phyloP scores from a whole-genome alignment of 1,140 invertebrate species.

The Helicorthomorpha holstii region DNA sequence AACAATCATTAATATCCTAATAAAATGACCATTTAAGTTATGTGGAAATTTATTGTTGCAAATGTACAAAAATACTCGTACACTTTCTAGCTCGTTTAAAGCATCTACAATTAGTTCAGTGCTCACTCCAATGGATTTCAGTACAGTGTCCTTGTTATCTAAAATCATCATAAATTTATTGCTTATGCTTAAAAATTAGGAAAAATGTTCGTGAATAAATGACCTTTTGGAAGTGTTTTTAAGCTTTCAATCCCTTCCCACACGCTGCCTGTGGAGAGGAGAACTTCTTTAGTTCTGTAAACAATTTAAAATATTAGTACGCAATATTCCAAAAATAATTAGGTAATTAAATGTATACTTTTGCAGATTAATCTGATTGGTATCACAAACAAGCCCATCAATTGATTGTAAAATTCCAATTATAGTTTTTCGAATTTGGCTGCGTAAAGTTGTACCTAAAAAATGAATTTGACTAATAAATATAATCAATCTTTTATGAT shows the following conservation, averaged over 20 bases:
- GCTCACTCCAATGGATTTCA: background rate
- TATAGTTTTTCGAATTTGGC: background rate
- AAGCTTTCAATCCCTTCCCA: background rate
- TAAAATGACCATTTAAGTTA: background rate
- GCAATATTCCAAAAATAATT: too few relatives aligned
- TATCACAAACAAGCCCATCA: background rate
- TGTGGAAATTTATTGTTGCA: background rate
- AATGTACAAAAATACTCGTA: background rate
- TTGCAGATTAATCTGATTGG: background rate
- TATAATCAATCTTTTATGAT: background rate
- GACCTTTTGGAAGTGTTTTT: background rate
- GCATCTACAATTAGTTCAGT: background rate
- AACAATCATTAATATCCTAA: background rate
- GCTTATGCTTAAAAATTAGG: background rate
- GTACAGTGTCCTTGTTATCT: background rate
- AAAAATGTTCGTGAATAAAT: background rate
- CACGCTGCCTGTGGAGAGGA: background rate
- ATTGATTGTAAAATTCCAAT: background rate
- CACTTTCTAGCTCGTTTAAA: background rate
- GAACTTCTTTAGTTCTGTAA: background rate
- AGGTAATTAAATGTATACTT: background rate
- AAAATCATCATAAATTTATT: background rate
- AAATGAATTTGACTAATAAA: background rate
- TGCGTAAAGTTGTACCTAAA: background rate
- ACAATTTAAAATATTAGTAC: background rate